These are phyloP conservation scores for Lepas anatifera DNA, from an alignment of 2,888 invertebrate species.

Conservation along the genomic window DNA sequence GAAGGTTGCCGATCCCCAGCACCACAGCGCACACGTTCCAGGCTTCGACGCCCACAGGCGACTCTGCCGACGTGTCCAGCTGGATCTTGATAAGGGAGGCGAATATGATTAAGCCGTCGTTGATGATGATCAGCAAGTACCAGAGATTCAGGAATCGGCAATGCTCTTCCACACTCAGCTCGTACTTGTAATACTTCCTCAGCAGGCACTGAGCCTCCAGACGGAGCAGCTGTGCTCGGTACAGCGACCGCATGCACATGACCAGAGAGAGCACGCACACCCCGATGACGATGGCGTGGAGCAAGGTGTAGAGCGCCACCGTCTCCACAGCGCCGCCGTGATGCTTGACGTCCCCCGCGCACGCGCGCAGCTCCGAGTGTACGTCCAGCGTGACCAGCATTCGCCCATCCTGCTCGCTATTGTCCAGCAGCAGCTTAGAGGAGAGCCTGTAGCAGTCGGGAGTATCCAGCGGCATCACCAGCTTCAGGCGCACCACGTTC, in stretches of 20 bases:
- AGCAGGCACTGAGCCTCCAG: slow-evolving; percentile 8
- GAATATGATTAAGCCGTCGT: slow-evolving; percentile 83
- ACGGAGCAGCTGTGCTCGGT: slow-evolving; percentile 72
- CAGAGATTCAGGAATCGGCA: slow-evolving; percentile 89
- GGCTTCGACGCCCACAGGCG: neutral
- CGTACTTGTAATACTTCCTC: slow-evolving; percentile 44
- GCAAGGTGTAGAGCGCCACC: slow-evolving; percentile 33
- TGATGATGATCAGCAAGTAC: slow-evolving; percentile 93
- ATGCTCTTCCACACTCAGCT: slow-evolving; percentile 60
- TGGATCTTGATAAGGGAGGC: slow-evolving; percentile 74
- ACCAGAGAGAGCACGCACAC: slow-evolving; percentile 66
- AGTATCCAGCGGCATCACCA: slow-evolving; percentile 69
- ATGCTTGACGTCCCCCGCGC: slow-evolving; percentile 45
- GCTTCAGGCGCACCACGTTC: slow-evolving; percentile 81
- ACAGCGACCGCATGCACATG: slow-evolving; percentile 78
- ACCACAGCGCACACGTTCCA: slow-evolving; percentile 42
- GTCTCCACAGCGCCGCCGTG: neutral
- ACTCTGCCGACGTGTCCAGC: neutral
- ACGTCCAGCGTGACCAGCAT: slow-evolving; percentile 68
- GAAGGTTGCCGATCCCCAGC: slow-evolving; percentile 81
- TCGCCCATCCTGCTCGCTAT: slow-evolving; percentile 87
- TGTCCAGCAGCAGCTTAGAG: slow-evolving; percentile 67
- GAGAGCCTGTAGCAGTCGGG: slow-evolving; percentile 88
- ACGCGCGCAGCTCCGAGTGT: slow-evolving; percentile 57
- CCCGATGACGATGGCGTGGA: slow-evolving; percentile 69